Percentiles rank a stretch among this genome's conserved stretches.
Evolutionary conservation across 1,140 invertebrate genomes (phyloP).

Genomic region (Venustaconcha ellipsiformis): DNA sequence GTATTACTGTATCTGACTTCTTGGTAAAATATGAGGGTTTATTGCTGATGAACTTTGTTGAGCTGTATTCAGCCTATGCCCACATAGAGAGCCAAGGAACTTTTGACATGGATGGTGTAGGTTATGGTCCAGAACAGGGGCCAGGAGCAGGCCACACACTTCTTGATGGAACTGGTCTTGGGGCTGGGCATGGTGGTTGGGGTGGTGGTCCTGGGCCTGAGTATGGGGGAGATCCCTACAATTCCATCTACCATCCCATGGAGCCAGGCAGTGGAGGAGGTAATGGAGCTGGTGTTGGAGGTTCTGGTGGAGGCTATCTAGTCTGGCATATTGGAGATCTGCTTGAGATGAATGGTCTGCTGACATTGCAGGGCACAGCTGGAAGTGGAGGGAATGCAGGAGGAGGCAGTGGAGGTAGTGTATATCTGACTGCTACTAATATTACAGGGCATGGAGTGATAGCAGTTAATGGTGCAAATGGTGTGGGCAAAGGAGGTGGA

Average conservation of each 20-base stretch:
- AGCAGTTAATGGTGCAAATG: conserved; percentile 49
- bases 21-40: conserved; percentile 52
- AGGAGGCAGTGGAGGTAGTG: conserved; percentile 54
- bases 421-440: conserved; percentile 51
- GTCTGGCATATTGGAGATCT: conserved; percentile 48
- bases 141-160: conserved; percentile 44
- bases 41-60: conserved; percentile 50
- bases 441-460: conserved; percentile 57
- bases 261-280: conserved; percentile 54
- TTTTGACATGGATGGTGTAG: conserved; percentile 47
- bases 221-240: conserved; percentile 56
- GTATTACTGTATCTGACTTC: conserved; percentile 41
- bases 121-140: conserved; percentile 40
- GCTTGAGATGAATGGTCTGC: conserved; percentile 51
- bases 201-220: conserved; percentile 50
- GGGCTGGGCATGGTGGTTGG: conserved; percentile 55
- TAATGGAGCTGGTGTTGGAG: conserved; percentile 47
- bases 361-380: conserved; percentile 41
- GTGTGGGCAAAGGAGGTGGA: conserved; percentile 47
- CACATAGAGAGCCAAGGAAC: conserved; percentile 52
- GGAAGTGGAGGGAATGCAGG: conserved; percentile 43
- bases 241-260: conserved; percentile 47
- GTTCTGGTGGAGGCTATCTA: conserved; percentile 50
- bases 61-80: conserved; percentile 45
- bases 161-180: conserved; percentile 13